Evolutionary conservation across 2,888 invertebrate genomes (phyloP), one percentile per base, ranked within the genome.

Genomic region (Andricus quercusramuli): DNA sequence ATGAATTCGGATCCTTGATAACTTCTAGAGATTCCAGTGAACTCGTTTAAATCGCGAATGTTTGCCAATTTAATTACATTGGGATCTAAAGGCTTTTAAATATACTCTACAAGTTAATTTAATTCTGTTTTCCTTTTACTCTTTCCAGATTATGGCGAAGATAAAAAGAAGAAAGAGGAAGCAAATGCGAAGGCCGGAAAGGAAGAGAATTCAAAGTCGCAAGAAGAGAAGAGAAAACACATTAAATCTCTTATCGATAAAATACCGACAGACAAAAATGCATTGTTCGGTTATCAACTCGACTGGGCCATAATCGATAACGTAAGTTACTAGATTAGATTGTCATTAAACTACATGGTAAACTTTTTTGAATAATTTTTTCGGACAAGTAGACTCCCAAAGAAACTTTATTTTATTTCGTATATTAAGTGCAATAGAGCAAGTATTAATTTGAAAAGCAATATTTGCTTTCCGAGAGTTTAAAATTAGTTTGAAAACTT

Each of bases 241-340:
- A 98, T 99, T 89, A 99, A 99, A 94, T 97, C 97, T 85, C 95
- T 99, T 87, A 99, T 99, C 90, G 99, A 99, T 93, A 97, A 97
- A 94, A 99, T 99, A 91, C 99, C 99, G 82, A 99, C 99, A 13
- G 98, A 97, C 92, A 99, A 99, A 94, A 97, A 97, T 84, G 98
- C 98, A 89, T 95, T 99, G 85, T 99, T 99, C 94, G 97, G 96
- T 85, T 99, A 97, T 93, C 96, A 96, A 88, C 95, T 99, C 78
- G 99, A 99, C 93, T 99, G 98, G 96, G 95, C 95, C 82, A 96
- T 97, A 86, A 95, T 97, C 65, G 96, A 96, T 91, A 94, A 94
- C 92, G 95, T 95, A 91, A 93, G 93, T 90, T 15, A 17, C 15
- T 47, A 22, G 32, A 56, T n/a, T 65, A 22, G 32, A 56, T n/a